Evolutionary conservation across 2,113 vertebrate species (phyloP), one percentile per base, ranked within the genome.

Genomic region (Chaenocephalus aceratus): DNA sequence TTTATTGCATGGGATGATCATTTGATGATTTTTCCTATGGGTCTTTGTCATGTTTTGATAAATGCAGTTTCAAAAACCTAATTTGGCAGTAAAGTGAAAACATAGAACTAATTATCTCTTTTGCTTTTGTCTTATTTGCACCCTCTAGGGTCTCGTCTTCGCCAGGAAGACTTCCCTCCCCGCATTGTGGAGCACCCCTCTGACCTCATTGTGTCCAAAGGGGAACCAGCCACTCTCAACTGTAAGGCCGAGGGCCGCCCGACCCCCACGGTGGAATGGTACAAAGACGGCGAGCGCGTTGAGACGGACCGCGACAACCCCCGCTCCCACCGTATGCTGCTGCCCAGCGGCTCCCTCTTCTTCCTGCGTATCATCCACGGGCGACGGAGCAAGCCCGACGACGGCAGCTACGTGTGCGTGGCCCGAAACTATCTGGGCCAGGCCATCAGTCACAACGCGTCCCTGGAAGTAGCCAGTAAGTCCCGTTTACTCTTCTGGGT

Each of bases 391-490:
- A 95, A 97, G 61, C 97, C 97, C 0, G 97, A 99, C 3, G 97
- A 99, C 15, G 97, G 97, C 5, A 95, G 96, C 90, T 99, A 99
- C 0, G 94, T 99, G 61, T 99, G 98, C 0, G 97, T 99, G 84
- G 97, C 98, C 4, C 94, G 98, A 87, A 99, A 99, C 94, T 99
- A 99, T 87, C 96, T 99, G 2, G 98, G 98, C 60, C 97, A 99
- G 81, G 97, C 97, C 0, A 96, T 97, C 68, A 99, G 98, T 84
- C 98, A 97, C 84, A 99, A 99, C 7, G 97, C 98, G 0, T 99
- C 98, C 2, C 95, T 99, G 95, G 98, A 99, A 94, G 98, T 99
- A 86, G 97, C 98, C 75, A 97, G 98, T 98, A 95, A 98, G 97
- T 97, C 34, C 36, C 48, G 45, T 54, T 64, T 65, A 54, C 73